phyloP scores from a whole-genome alignment of 2,888 invertebrate species.

The Homarus gammarus region DNA sequence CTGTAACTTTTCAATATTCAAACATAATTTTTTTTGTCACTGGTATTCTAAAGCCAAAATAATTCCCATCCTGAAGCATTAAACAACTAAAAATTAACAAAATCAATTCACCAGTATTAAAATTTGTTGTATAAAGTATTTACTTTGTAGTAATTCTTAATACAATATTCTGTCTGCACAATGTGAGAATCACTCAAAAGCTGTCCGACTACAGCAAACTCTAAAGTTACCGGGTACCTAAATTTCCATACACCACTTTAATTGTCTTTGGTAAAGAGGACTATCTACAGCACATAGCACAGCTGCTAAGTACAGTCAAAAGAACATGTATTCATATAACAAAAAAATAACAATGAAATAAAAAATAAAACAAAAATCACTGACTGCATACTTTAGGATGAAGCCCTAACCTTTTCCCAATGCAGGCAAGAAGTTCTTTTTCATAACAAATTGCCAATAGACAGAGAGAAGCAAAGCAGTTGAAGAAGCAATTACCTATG shows the following conservation, averaged over 20 bases:
- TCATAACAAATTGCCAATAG: not conserved
- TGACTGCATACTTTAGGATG: not conserved
- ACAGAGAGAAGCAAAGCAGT: constrained; percentile 26
- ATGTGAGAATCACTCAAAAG: not conserved
- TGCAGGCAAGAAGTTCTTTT: not conserved
- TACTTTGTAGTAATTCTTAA: not conserved
- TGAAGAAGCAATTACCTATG: not conserved
- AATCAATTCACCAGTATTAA: not conserved
- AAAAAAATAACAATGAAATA: constrained; percentile 18
- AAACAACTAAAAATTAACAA: not conserved
- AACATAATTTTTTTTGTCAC: not conserved
- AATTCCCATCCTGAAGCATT: not conserved
- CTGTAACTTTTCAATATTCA: not conserved
- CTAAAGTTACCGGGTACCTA: constrained; percentile 7
- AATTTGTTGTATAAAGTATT: not conserved
- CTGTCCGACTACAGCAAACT: not conserved
- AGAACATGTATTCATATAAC: constrained; percentile 19
- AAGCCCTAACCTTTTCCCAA: constrained; percentile 36
- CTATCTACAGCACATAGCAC: constrained; percentile 53
- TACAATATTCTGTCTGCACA: not conserved
- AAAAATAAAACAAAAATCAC: not conserved
- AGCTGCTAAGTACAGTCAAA: constrained; percentile 27
- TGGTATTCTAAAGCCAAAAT: not conserved
- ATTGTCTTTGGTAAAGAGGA: constrained; percentile 62
- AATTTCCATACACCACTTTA: constrained; percentile 27